Evolutionary conservation across 2,797 vertebrate genomes (phyloP).

Genomic region (Carduelis carduelis): DNA sequence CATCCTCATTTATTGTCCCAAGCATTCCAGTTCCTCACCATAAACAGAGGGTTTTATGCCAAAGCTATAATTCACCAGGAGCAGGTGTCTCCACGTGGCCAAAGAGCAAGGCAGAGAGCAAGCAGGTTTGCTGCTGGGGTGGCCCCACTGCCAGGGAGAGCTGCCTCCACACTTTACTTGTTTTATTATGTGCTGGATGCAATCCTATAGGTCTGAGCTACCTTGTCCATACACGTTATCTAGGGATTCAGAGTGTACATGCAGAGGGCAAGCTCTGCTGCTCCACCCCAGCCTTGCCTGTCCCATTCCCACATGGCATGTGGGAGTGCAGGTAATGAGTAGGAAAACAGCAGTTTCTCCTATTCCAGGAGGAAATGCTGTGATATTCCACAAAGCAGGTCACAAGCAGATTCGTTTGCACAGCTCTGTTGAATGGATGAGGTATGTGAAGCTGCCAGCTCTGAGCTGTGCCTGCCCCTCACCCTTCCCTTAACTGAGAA

Average conservation of each 20-base stretch:
- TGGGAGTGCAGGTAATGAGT: neutral
- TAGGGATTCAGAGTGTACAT: neutral
- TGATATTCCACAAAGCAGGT: neutral
- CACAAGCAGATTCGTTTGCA: neutral
- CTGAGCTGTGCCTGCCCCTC: neutral
- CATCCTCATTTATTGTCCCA: neutral
- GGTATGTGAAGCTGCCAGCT: neutral
- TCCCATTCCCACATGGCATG: neutral
- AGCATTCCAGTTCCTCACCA: neutral
- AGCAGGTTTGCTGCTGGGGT: neutral
- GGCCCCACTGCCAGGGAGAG: neutral
- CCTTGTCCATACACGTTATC: neutral
- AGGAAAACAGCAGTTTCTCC: neutral
- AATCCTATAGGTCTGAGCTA: neutral
- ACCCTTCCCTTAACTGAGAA: neutral
- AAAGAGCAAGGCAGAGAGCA: neutral
- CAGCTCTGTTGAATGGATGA: neutral
- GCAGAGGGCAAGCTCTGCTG: neutral
- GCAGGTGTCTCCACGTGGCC: rapidly evolving
- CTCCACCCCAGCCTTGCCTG: neutral
- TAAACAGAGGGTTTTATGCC: neutral
- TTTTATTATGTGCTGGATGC: neutral
- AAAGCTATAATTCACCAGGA: neutral
- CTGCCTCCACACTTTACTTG: neutral
- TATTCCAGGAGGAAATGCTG: neutral